phyloP scores from a whole-genome alignment of 2,888 invertebrate genomes.

The Chironomus tentans region DNA sequence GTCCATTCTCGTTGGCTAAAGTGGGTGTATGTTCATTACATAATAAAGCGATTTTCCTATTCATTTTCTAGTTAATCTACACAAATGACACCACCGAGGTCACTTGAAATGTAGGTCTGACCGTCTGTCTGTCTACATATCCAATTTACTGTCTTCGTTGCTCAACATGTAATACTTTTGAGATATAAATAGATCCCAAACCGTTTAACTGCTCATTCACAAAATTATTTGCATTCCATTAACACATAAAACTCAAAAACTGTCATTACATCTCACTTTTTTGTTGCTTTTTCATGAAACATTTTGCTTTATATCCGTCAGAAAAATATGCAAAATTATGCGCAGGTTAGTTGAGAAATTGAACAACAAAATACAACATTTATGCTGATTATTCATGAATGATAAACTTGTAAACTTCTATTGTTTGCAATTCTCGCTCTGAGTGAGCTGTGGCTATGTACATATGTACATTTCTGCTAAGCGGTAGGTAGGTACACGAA shows the following conservation, averaged over 20 bases:
- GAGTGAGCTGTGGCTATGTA: no score
- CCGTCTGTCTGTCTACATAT: background rate
- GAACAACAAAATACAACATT: background rate
- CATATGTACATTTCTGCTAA: no score
- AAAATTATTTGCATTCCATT: background rate
- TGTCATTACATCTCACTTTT: background rate
- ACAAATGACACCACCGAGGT: background rate
- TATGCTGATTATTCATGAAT: background rate
- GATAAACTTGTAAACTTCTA: background rate
- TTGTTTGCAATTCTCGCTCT: no score
- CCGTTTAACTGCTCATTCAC: background rate
- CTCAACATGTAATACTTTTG: no score
- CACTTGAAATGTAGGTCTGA: background rate
- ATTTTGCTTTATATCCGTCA: background rate
- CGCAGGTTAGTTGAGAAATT: background rate
- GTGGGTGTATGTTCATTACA: no score
- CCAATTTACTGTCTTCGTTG: background rate
- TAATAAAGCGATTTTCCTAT: background rate
- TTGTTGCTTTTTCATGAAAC: background rate
- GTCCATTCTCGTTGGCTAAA: no score
- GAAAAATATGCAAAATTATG: background rate
- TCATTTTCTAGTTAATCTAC: background rate
- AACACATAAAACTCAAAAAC: background rate
- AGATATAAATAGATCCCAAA: background rate
- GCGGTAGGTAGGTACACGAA: no score